Conservation (phyloP, 2,113 vertebrate genomes). For the Odontophorus gujanensis region DNA sequence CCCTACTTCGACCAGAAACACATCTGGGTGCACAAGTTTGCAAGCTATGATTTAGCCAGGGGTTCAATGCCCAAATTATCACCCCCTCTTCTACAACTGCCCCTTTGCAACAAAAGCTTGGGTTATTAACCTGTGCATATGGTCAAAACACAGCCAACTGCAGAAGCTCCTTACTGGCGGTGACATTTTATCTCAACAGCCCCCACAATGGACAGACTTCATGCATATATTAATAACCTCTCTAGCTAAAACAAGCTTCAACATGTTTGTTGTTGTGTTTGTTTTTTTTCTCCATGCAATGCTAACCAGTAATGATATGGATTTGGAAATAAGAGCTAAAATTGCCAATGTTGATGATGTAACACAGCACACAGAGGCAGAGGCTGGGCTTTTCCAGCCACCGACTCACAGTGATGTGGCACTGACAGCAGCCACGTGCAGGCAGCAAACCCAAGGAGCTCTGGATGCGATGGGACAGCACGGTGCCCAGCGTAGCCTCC, state of each 20-base stretch:
- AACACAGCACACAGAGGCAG: not conserved
- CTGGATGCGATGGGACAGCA: not conserved
- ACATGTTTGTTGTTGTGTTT: not conserved
- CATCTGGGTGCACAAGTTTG: not conserved
- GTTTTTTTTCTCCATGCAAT: not conserved
- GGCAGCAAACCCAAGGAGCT: rapidly evolving
- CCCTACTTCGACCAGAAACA: not conserved
- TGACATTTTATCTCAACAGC: conserved; percentile 19
- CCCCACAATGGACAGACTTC: not conserved
- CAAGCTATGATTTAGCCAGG: not conserved
- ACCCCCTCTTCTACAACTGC: not conserved
- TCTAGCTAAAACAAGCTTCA: not conserved
- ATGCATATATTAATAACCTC: conserved; percentile 12
- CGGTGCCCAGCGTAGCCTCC: rapidly evolving
- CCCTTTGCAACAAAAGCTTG: not conserved
- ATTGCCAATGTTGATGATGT: not conserved
- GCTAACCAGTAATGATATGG: conserved; percentile 27
- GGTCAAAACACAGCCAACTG: not conserved
- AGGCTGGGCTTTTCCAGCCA: not conserved
- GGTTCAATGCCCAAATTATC: not conserved
- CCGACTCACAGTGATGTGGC: not conserved
- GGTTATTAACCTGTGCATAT: not conserved
- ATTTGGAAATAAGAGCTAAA: not conserved
- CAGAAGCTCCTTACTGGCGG: not conserved
- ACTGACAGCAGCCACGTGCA: rapidly evolving